These are phyloP conservation scores for Ommatoiulus sabulosus DNA, from an alignment of 2,888 invertebrate species.

Conservation along the genomic window DNA sequence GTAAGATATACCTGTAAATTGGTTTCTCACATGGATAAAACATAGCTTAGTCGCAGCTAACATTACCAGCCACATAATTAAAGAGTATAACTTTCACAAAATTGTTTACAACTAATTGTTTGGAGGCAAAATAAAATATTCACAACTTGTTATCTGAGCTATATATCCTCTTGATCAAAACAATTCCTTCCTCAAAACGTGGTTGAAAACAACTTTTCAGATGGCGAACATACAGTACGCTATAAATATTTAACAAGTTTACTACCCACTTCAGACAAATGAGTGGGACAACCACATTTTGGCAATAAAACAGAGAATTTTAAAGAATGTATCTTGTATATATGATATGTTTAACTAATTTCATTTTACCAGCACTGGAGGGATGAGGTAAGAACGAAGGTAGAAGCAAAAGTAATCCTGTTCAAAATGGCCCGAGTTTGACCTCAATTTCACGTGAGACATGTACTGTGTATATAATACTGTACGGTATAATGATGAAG, in stretches of 20 bases:
- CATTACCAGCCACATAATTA: too few species aligned
- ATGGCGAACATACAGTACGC: background rate
- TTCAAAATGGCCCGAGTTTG: slow-evolving; percentile 17
- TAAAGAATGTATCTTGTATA: background rate
- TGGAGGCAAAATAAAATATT: background rate
- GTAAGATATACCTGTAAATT: too few species aligned
- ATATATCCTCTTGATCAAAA: background rate
- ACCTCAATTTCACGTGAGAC: slow-evolving; percentile 45
- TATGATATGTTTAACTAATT: background rate
- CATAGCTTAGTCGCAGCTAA: too few species aligned
- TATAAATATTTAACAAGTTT: background rate
- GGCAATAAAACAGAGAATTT: background rate
- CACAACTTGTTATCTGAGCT: background rate
- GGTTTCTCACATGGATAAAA: too few species aligned
- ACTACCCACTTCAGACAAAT: background rate
- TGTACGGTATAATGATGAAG: slow-evolving; percentile 6
- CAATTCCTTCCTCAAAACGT: background rate
- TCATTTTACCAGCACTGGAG: background rate
- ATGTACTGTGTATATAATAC: background rate
- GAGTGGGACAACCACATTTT: background rate
- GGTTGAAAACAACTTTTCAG: background rate
- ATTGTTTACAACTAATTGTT: background rate
- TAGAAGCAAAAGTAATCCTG: slow-evolving; percentile 41
- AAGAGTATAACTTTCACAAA: background rate
- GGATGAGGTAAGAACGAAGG: background rate